Base-by-base conservation (phyloP, 1,140 invertebrate genomes). In the Trichonephila clavipes region DNA sequence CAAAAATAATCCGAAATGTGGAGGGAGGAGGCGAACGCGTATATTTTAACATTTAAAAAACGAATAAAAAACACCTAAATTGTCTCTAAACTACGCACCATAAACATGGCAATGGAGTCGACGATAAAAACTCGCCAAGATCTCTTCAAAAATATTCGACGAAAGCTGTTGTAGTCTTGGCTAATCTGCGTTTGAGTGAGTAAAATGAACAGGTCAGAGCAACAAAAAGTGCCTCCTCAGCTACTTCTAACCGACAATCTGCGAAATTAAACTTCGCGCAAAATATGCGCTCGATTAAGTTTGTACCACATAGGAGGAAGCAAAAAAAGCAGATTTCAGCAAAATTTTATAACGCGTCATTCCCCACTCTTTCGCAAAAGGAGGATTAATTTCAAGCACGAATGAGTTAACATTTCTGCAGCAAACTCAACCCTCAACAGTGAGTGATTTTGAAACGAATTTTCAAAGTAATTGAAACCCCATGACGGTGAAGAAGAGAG, bases 261-360 rank as follows among this genome's bases (percentile, higher is more conserved):
- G 72, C 89, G 51, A 92, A 92, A 92, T 92, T 92, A 92, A 92
- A 92, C 81, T 69, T 28, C 10, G 51, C 19, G 58, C 40, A 92
- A 92, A 92, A 92, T 64, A 59, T 59, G 18, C 90, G 82, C 90
- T 85, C 90, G 90, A 92, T 92, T 92, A 92, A 69, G 61, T 59
- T 12, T 7, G 19, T 12, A 40, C 82, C 62, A 85, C 69, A 28
- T 10, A 72, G 21, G 24, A 10, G 24, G 21, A 14, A 12, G 28
- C 12, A 92, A 86, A 90, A 92, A 92, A 66, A 28, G 81, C 51
- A 51, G 21, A 66, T 92, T 86, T 92, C 90, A 92, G 90, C 90
- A 44, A 86, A 92, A 86, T 92, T 92, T 92, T 86, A 92, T 90
- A 90, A 90, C 89, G 89, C 89, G 89, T 82, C 89, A 90, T 90